Evolutionary conservation across 2,797 vertebrate genomes (phyloP), one percentile per base, ranked within the genome.

Genomic region (Malurus splendens): DNA sequence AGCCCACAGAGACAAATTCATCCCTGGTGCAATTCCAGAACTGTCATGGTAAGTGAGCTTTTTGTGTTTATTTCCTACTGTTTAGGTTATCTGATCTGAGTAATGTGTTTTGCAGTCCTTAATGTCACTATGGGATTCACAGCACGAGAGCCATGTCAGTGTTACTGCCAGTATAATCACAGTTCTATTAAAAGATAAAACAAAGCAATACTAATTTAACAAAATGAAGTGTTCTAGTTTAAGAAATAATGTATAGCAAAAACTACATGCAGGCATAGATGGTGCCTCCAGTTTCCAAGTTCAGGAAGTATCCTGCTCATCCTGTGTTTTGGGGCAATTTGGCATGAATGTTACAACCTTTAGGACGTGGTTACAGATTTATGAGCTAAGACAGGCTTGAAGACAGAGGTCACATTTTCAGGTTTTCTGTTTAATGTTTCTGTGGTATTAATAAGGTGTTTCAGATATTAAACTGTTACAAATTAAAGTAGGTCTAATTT

Each of bases 11-110:
- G 62, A 20, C 50, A 64, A 36, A 52, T 60, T 70, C 62, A 66
- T 67, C 60, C 66, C 60, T 81, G 59, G 73, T 83, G 79, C 44
- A 75, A 0, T 83, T 92, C 81, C 83, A 75, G 36, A 89, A 42
- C 51, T 82, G 81, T 50, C 73, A 88, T 91, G 89, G 89, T 93
- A 92, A 92, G 89, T 94, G 86, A 91, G 75, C 6, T 76, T 77
- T 90, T 60, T 62, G n/a, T 90, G 61, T 78, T 76, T 84, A 33
- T 93, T 94, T 90, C 86, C 75, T 61, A 45, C 70, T 73, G 51
- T 82, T 76, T 68, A 33, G 85, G 82, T 79, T 88, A 28, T 84
- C 65, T 79, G 44, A 83, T 74, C 55, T 38, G 62, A 70, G 67
- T 56, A 79, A 74, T 39, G 14, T 68, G 67, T 84, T 80, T 82